Evolutionary conservation across 2,888 invertebrate species (phyloP).

Genomic region (Hirtodrosophila alboralis): DNA sequence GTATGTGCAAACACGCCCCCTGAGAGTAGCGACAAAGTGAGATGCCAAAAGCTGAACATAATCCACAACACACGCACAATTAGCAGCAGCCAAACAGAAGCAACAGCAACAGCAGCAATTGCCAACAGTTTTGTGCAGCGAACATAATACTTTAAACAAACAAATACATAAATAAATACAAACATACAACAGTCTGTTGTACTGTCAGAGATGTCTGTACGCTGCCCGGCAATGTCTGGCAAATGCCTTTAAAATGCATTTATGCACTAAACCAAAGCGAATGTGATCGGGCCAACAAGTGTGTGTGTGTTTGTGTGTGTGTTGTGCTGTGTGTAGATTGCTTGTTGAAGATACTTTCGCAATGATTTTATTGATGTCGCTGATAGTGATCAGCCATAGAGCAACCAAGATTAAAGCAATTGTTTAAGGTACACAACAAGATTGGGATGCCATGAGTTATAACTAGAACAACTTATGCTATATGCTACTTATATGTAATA

Average conservation of each 20-base stretch:
- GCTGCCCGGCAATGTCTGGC: constrained; percentile 23
- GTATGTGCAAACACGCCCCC: constrained; percentile 64
- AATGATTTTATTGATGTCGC: constrained; percentile 81
- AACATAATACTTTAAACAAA: constrained; percentile 36
- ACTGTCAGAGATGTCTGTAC: constrained; percentile 5
- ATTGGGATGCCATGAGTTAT: background rate
- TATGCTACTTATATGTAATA: constrained; percentile 2
- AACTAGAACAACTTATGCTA: constrained; percentile 1
- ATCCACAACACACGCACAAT: constrained; percentile 64
- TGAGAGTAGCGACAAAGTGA: constrained; percentile 69
- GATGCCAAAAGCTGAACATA: constrained; percentile 63
- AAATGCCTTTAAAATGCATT: constrained; percentile 68
- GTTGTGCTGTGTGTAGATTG: constrained; percentile 41
- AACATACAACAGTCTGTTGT: constrained; percentile 9
- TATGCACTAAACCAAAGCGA: constrained; percentile 57
- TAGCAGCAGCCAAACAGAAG: constrained; percentile 44
- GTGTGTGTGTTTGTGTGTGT: background rate
- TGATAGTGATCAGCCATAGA: constrained; percentile 62
- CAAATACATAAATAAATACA: constrained; percentile 34
- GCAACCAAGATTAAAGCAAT: constrained; percentile 16
- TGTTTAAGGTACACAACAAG: constrained; percentile 9
- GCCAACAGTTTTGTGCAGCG: constrained; percentile 13
- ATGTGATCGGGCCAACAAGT: constrained; percentile 36
- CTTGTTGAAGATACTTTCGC: constrained; percentile 74
- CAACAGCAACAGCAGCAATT: constrained; percentile 31